Conservation (phyloP, 2,797 vertebrate genomes). For the Macrochelys suwanniensis region DNA sequence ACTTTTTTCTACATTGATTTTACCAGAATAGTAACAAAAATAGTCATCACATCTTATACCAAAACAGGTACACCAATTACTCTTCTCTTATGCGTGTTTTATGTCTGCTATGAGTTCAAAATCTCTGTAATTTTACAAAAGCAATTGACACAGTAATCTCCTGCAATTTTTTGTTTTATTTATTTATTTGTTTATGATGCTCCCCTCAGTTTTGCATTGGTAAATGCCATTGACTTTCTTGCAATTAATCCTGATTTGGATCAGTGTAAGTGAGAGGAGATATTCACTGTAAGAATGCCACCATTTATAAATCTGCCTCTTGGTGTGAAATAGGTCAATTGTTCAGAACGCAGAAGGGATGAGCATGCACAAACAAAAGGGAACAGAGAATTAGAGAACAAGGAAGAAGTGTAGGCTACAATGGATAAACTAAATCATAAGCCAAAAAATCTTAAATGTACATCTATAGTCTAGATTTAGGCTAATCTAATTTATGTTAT, state of each 20-base stretch:
- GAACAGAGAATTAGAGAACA: background rate
- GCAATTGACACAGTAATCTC: background rate
- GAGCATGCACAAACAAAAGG: background rate
- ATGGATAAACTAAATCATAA: background rate
- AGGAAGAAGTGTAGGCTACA: background rate
- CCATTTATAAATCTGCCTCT: background rate
- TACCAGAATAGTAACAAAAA: background rate
- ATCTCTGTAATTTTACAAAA: background rate
- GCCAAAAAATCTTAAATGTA: background rate
- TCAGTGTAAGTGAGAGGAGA: background rate
- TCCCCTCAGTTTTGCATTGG: background rate
- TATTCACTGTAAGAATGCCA: background rate
- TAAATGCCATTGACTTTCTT: background rate
- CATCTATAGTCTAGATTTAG: background rate
- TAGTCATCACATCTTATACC: background rate
- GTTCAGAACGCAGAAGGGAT: background rate
- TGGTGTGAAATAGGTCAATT: background rate
- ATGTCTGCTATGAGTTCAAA: background rate
- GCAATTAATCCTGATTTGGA: background rate
- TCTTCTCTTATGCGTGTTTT: background rate
- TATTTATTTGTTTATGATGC: background rate
- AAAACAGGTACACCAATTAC: background rate
- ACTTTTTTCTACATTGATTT: background rate
- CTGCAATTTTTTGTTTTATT: background rate
- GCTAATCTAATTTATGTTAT: background rate